Base-by-base conservation (phyloP, 2,797 vertebrate genomes). In the Pantherophis alleghaniensis region DNA sequence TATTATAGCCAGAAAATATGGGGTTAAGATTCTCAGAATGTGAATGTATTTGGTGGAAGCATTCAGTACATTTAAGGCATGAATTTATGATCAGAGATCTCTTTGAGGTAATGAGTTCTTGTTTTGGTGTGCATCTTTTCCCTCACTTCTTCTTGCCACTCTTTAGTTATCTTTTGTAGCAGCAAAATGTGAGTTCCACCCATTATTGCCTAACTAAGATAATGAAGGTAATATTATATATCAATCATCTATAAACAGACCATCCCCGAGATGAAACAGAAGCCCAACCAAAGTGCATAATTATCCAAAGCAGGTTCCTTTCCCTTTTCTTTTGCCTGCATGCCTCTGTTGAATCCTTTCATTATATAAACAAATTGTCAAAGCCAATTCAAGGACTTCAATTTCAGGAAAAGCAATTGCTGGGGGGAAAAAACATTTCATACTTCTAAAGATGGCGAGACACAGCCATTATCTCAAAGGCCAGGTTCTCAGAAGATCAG, bases 181-280 rank as follows among this genome's bases (percentile, higher is more conserved):
- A 87, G 86, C 86, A 74, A 57, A 92, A 92, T 20, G 1, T 57
- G 37, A 88, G 57, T 63, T 28, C 22, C 32, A 28, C n/a, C 16
- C 83, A 32, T 32, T 51, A 61, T 91, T 53, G 83, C 28, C 28
- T 86, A 86, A 92, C 89, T 91, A 95, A 92, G 95, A 96, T 96
- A 97, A 95, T 90, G 93, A 94, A 93, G 86, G 28, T 24, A 42
- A 83, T 89, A 83, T 94, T 94, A 89, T 12, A 0, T 88, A 59
- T 74, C 28, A 89, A 42, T 32, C 26, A 26, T 51, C 37, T 57
- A 47, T 92, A 59, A 89, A 60, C 53, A 59, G 79, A 89, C 59
- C 12, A 53, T 51, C 28, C 37, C 57, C 16, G 16, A 89, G 87
- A 89, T 79, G 66, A 92, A 92, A 79, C 55, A 89, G 63, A 59